Evolutionary conservation across 2,113 vertebrate genomes (phyloP), one percentile per base, ranked within the genome.

Genomic region (Grus americana): DNA sequence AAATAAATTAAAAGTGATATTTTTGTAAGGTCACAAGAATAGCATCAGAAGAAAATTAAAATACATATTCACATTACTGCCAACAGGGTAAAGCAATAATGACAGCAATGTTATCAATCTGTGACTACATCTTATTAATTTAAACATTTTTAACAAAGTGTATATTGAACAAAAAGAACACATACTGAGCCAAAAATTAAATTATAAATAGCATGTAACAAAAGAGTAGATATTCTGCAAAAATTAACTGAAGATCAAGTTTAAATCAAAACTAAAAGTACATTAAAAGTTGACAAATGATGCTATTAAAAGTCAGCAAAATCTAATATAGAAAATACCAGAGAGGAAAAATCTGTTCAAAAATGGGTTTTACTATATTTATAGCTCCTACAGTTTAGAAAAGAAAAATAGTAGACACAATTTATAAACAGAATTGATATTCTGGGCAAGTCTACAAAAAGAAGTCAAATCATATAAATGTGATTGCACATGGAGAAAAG

Each of bases 361-460:
- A 84, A 84, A 12, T 4, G 1, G 6, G 15, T 90, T 71, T 90
- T 49, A 46, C 42, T 79, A 10, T 54, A 90, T 93, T 91, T 93
- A 79, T 82, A 91, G 46, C 15, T 75, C 20, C 47, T 72, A 61
- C 16, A 61, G 27, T 89, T 95, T 42, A 74, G 52, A 38, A 86
- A 89, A 89, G 36, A 86, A 68, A 92, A 87, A 58, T 26, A 46
- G 44, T 29, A 94, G 72, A 86, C 52, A 86, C 34, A 68, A 70
- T 76, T 88, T 90, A 85, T 91, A 96, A 92, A 95, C 73, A 94
- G 81, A 93, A 91, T 63, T 93, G 16, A 86, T 94, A 96, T 96
- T 92, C 90, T 91, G 79, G 90, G 71, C 79, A 94, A 97, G 66
- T 75, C 78, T 82, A 96, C 61, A 90, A 93, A 91, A 90, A 90